Evolutionary conservation across 2,888 invertebrate species (phyloP).

Genomic region (Drosophila nr. medialis): DNA sequence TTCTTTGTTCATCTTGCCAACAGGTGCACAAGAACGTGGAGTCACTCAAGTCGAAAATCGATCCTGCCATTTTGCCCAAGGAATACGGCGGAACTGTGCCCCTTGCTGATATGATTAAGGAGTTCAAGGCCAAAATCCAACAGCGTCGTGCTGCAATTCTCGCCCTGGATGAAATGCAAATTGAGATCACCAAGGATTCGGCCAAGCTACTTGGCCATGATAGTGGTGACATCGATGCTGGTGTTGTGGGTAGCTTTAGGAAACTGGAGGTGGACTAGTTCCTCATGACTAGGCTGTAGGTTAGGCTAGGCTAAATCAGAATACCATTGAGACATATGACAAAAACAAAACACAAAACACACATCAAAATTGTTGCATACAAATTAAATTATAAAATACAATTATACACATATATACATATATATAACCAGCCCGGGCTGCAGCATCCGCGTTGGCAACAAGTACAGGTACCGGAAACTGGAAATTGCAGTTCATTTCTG

Average conservation of each 20-base stretch:
- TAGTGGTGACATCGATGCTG: constrained; percentile 89
- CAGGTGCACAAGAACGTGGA: constrained; percentile 89
- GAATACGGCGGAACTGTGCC: constrained; percentile 95
- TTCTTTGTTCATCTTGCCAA: neutral
- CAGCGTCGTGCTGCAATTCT: constrained; percentile 88
- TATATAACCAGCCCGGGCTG: constrained; percentile 10
- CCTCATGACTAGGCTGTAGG: constrained; percentile 32
- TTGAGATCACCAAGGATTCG: constrained; percentile 87
- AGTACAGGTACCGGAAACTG: constrained; percentile 45
- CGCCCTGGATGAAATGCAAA: constrained; percentile 90
- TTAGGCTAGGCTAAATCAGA: constrained; percentile 68
- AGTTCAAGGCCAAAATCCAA: constrained; percentile 88
- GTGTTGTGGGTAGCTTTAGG: constrained; percentile 93
- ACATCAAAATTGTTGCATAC: constrained; percentile 19
- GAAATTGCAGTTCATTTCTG: constrained; percentile 43
- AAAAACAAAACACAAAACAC: constrained; percentile 36
- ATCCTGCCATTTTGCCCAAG: constrained; percentile 91
- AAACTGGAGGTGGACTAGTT: constrained; percentile 92
- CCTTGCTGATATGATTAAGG: constrained; percentile 91
- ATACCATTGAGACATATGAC: constrained; percentile 78
- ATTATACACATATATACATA: constrained; percentile 19
- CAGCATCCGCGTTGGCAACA: constrained; percentile 22
- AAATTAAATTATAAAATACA: constrained; percentile 53
- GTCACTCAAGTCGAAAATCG: constrained; percentile 89
- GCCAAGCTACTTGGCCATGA: constrained; percentile 86